These are phyloP conservation scores for Echinops telfairi DNA, from an alignment of 2,113 vertebrate species.

Conservation along the genomic window DNA sequence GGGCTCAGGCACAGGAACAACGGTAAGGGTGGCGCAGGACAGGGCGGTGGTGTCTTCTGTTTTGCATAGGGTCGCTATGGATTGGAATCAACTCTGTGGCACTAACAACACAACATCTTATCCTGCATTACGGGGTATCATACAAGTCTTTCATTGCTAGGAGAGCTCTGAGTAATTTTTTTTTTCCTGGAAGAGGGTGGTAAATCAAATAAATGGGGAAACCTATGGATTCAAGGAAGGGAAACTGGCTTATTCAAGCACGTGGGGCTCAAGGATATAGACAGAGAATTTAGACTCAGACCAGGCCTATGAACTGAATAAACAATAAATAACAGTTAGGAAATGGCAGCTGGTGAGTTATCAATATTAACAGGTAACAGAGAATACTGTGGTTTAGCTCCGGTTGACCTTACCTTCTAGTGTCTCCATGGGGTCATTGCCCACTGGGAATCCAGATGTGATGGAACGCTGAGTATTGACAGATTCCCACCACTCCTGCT, in stretches of 20 bases:
- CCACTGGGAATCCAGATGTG: not conserved
- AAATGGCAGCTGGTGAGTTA: not conserved
- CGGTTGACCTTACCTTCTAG: not conserved
- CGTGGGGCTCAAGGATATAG: not conserved
- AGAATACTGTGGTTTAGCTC: not conserved
- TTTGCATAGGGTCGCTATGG: too few relatives aligned
- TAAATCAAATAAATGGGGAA: too few relatives aligned
- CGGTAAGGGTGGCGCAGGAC: too few relatives aligned
- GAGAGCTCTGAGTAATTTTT: too few relatives aligned
- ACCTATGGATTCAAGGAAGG: not conserved
- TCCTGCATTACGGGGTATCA: too few relatives aligned
- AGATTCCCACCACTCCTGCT: not conserved
- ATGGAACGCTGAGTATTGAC: not conserved
- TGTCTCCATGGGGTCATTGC: not conserved
- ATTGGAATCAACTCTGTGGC: too few relatives aligned
- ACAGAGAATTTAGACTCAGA: not conserved
- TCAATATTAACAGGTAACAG: not conserved
- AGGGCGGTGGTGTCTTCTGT: too few relatives aligned
- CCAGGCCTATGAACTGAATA: not conserved
- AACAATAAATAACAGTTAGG: conserved; percentile 5
- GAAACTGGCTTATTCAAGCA: not conserved
- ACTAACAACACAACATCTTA: too few relatives aligned
- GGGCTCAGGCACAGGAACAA: too few relatives aligned
- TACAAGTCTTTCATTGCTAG: too few relatives aligned
- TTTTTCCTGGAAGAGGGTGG: too few relatives aligned